Evolutionary conservation across 2,888 invertebrate species (phyloP), one percentile per base, ranked within the genome.

Genomic region (Hedychridium roseum): DNA sequence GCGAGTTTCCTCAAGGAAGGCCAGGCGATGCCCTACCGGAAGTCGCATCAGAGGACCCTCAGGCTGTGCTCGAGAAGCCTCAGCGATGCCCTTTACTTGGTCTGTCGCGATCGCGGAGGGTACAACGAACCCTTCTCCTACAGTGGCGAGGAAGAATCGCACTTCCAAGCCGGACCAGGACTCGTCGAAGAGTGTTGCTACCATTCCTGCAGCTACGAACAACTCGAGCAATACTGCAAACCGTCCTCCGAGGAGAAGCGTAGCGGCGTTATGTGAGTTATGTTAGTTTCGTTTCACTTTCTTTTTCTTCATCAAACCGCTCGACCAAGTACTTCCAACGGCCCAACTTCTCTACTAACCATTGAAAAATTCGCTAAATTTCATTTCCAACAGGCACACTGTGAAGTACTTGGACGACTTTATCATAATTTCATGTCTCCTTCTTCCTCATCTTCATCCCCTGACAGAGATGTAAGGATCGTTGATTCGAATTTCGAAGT

Each of bases 121-220:
- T 75, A 74, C 44, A 72, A 76, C 55, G 74, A 72, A 30, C 76
- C 75, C 0, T 73, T 70, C 31, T 59, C 66, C 21, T 66, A 66
- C 47, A 64, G 62, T 39, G 57, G 50, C 34, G 71, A 74, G 23
- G 64, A 65, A 11, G 64, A 62, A 1, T 37, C 42, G 11, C 56
- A 43, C 11, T 53, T 21, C 12, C 26, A 53, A 2, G 23, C 40
- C n/a, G 69, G 64, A 0, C 64, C 68, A 0, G 76, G 77, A 4
- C 69, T 76, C 39, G 75, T 73, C 39, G 74, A 77, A 18, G 75
- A 77, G 55, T 78, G 78, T 54, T 78, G 78, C 51, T 64, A 72
- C 12, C 64, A 66, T 9, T 21, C 69, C 20, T 78, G 78, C 57
- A 65, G 57, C 18, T 54, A 61, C 23, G 53, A 68, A 2, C 71